Percentiles rank a stretch among this genome's conserved stretches.
phyloP scores from a whole-genome alignment of 1,140 invertebrate genomes.

The Drosophila lini region DNA sequence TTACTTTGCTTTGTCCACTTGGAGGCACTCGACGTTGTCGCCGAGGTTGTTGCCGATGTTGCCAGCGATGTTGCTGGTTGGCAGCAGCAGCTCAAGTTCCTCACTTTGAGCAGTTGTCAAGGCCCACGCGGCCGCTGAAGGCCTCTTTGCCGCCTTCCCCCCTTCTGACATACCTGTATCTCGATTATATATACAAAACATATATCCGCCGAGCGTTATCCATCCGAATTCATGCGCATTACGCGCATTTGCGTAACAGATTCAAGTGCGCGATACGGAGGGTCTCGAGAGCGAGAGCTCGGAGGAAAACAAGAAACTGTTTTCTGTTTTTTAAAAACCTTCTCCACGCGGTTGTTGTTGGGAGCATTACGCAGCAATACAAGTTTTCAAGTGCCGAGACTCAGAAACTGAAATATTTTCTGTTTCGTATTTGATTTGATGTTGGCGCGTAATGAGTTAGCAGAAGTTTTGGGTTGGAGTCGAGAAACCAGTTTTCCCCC shows the following conservation, averaged over 20 bases:
- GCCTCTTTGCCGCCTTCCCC: slow-evolving; percentile 41
- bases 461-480: slow-evolving; percentile 41
- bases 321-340: slow-evolving; percentile 61
- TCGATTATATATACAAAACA: slow-evolving; percentile 22
- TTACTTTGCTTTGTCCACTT: slow-evolving; percentile 67
- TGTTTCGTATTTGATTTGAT: slow-evolving; percentile 49
- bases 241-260: slow-evolving; percentile 82
- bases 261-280: slow-evolving; percentile 76
- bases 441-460: slow-evolving; percentile 58
- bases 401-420: slow-evolving; percentile 66
- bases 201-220: slow-evolving; percentile 37
- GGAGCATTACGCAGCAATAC: slow-evolving; percentile 70
- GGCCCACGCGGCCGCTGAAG: slow-evolving; percentile 63
- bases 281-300: slow-evolving; percentile 60
- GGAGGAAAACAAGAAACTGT: slow-evolving; percentile 55
- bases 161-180: slow-evolving; percentile 2
- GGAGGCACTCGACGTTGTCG: slow-evolving; percentile 51
- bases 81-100: slow-evolving; percentile 64
- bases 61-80: slow-evolving; percentile 3
- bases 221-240: slow-evolving; percentile 74
- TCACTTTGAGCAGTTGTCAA: slow-evolving; percentile 60
- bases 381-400: slow-evolving; percentile 66
- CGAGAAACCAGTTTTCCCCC: slow-evolving; percentile 58
- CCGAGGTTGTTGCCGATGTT: slow-evolving; percentile 24
- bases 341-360: slow-evolving; percentile 33